A percentile compares a stretch with the other conserved stretches of the same genome.
Conservation (phyloP, 2,113 vertebrate genomes). For the Mirza zaza region DNA sequence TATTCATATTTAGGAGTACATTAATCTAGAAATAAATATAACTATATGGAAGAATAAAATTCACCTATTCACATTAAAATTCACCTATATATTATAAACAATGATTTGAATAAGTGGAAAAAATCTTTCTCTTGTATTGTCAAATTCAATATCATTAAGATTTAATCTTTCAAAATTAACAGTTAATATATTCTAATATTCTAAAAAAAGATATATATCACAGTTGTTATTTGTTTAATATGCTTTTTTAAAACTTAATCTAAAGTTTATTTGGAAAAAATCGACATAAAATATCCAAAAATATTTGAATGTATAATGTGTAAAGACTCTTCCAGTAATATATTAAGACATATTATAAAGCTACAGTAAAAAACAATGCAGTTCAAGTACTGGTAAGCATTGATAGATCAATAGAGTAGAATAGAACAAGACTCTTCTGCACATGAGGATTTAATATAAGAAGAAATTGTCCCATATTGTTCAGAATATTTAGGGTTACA, state of each 20-base stretch:
- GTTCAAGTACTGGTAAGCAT: not conserved
- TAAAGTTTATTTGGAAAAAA: not conserved
- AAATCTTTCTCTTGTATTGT: not conserved
- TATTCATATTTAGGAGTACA: not conserved
- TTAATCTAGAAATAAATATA: not conserved
- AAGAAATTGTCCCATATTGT: not conserved
- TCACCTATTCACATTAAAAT: not conserved
- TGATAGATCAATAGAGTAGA: not conserved
- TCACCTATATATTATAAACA: not conserved
- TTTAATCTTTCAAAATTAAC: constrained; percentile 22
- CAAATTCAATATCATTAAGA: not conserved
- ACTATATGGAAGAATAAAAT: not conserved
- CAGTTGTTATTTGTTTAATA: not conserved
- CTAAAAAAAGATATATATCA: not conserved
- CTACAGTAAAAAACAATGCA: not conserved
- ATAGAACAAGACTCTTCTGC: not conserved
- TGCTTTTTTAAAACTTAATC: not conserved
- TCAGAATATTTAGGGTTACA: not conserved
- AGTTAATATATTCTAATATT: not conserved
- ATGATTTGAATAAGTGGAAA: not conserved
- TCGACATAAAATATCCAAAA: not conserved
- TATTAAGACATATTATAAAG: not conserved
- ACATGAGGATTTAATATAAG: not conserved
- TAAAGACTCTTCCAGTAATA: not conserved
- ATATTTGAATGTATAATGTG: not conserved